Conservation (phyloP, 1,140 invertebrate genomes). For the Anoplophora glabripennis region DNA sequence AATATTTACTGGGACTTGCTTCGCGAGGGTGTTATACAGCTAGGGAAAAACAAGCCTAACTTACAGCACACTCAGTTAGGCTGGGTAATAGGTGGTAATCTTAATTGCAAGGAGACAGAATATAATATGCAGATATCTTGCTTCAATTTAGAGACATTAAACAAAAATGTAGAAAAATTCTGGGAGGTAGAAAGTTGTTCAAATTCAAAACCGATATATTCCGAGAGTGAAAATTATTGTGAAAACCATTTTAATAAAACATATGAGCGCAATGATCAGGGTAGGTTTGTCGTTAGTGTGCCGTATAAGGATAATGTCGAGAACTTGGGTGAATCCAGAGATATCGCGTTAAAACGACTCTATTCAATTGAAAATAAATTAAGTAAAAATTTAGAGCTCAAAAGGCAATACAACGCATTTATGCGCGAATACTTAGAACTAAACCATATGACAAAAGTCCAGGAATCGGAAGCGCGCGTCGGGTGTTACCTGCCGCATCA, state of each 20-base stretch:
- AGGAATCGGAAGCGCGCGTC: background rate
- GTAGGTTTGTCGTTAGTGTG: background rate
- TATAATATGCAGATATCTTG: no score
- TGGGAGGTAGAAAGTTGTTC: background rate
- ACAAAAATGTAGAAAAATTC: background rate
- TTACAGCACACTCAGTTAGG: slow-evolving; percentile 38
- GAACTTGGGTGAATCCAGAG: no score
- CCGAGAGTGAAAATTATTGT: background rate
- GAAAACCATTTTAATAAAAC: background rate
- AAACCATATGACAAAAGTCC: no score
- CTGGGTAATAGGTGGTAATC: slow-evolving; percentile 35
- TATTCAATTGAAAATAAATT: no score
- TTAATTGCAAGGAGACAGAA: background rate
- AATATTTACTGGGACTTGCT: slow-evolving; percentile 35
- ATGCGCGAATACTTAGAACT: no score
- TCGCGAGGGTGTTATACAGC: slow-evolving; percentile 25
- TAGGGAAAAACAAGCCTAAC: slow-evolving; percentile 24
- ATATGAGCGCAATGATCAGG: background rate
- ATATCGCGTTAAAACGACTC: no score
- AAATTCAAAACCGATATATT: background rate
- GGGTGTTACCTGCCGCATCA: background rate
- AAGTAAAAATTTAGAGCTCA: no score
- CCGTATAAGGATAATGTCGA: background rate
- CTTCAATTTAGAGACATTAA: no score
- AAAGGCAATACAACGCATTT: no score